Evolutionary conservation across 1,140 invertebrate species (phyloP), one percentile per base, ranked within the genome.

Genomic region (Drosophila virilis): DNA sequence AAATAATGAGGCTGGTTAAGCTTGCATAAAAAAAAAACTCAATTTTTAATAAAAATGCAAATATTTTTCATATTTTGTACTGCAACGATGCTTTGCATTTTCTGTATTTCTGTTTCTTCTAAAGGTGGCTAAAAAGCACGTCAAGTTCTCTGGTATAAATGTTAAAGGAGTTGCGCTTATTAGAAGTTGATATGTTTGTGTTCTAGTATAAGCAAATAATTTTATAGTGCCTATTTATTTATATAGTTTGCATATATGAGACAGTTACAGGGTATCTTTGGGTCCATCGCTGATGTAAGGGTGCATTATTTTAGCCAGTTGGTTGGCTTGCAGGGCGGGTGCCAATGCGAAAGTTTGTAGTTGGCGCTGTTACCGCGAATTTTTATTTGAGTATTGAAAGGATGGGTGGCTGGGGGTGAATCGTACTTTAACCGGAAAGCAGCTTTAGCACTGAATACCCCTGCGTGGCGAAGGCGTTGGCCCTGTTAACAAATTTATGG

Each of bases 1-100:
- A 65, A 61, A 40, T 13, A 68, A 60, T 68, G 48, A 57, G 65
- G 5, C 13, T 38, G 15, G 22, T 42, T 17, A 9, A 55, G 64
- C 35, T 48, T 54, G 22, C 10, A 32, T 2, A 60, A 54, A 50
- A 48, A 62, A 52, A 52, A 33, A 78, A 74, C 59, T 71, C 78
- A 81, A 78, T 78, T 86, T 85, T 85, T 85, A 81, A 86, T 85
- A 85, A 85, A 83, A 85, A 85, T 85, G 82, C 74, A 85, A 86
- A 85, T 86, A 81, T 66, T 77, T 77, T 66, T 64, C 55, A 60
- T 62, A 45, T 55, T 76, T 76, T 66, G 17, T 40, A 51, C 43
- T 66, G 43, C 59, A 48, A 32, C 50, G 35, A 40, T 71, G 40
- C 60, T 9, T 8, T 69, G 37, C 38, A 78, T 71, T 45, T 50